Evolutionary conservation across 2,797 vertebrate genomes (phyloP).

Genomic region (Melopsittacus undulatus): DNA sequence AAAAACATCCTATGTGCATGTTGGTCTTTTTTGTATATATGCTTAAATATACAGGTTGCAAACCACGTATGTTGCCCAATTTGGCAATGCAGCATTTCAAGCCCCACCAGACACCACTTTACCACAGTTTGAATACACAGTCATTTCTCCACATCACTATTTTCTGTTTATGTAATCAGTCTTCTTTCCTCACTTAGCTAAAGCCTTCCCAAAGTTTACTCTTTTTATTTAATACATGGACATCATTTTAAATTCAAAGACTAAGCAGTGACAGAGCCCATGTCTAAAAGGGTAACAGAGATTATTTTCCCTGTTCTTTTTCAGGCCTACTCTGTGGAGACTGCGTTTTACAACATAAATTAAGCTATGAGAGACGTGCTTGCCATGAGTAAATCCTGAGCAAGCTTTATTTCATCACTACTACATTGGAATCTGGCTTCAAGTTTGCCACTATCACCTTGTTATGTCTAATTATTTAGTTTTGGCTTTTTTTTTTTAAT

Average conservation of each 20-base stretch:
- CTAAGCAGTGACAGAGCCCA: accelerated
- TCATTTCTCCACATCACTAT: not conserved
- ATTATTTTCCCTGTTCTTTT: not conserved
- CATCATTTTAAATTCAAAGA: accelerated
- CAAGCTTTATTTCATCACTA: not conserved
- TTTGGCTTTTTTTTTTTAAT: too few species aligned
- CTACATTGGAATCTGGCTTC: not conserved
- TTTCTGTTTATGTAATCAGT: not conserved
- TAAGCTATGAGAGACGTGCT: not conserved
- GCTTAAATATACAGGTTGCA: not conserved
- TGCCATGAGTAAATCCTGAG: not conserved
- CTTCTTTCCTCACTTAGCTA: not conserved
- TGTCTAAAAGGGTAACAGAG: too few species aligned
- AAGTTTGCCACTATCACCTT: not conserved
- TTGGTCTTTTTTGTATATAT: not conserved
- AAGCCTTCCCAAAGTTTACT: not conserved
- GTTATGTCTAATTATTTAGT: not conserved
- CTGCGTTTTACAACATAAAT: not conserved
- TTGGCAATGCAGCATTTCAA: not conserved
- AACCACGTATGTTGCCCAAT: not conserved
- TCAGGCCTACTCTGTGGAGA: not conserved
- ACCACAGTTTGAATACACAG: not conserved
- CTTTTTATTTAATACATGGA: not conserved
- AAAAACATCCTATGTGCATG: not conserved
- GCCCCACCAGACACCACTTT: not conserved